Evolutionary conservation across 2,113 vertebrate genomes (phyloP).

Genomic region (Laterallus jamaicensis): DNA sequence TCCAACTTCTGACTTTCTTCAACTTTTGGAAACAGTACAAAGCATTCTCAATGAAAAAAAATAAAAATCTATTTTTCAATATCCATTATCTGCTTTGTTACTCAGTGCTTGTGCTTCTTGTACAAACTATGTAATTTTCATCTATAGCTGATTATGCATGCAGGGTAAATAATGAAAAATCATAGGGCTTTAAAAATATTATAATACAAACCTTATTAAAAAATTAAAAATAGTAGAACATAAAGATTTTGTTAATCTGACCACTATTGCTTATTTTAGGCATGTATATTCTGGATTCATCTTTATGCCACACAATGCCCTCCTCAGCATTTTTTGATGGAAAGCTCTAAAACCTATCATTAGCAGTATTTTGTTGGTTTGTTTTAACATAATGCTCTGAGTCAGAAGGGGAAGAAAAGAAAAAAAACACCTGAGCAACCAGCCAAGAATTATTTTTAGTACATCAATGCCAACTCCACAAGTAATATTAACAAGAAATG

Average conservation of each 20-base stretch:
- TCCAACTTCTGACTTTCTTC: constrained; percentile 12
- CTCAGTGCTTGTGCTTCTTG: neutral
- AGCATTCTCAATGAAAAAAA: neutral
- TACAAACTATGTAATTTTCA: neutral
- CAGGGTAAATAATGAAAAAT: constrained; percentile 16
- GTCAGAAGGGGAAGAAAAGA: neutral
- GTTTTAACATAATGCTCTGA: constrained; percentile 1
- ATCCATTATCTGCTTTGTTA: constrained; percentile 35
- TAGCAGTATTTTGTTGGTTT: constrained; percentile 33
- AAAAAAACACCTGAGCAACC: neutral
- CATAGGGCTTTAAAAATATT: neutral
- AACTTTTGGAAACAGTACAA: constrained; percentile 40
- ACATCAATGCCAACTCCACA: neutral
- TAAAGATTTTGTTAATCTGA: neutral
- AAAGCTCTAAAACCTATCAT: constrained; percentile 17
- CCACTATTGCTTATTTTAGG: neutral
- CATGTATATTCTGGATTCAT: neutral
- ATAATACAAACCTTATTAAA: neutral
- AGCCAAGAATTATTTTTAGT: constrained; percentile 53
- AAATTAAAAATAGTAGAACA: neutral
- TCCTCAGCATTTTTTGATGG: neutral
- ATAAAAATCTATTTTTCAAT: neutral
- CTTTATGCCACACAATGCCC: neutral
- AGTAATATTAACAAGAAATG: neutral
- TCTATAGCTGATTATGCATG: neutral